Evolutionary conservation across 2,113 vertebrate genomes (phyloP).

Genomic region (Tachysurus fulvidraco): DNA sequence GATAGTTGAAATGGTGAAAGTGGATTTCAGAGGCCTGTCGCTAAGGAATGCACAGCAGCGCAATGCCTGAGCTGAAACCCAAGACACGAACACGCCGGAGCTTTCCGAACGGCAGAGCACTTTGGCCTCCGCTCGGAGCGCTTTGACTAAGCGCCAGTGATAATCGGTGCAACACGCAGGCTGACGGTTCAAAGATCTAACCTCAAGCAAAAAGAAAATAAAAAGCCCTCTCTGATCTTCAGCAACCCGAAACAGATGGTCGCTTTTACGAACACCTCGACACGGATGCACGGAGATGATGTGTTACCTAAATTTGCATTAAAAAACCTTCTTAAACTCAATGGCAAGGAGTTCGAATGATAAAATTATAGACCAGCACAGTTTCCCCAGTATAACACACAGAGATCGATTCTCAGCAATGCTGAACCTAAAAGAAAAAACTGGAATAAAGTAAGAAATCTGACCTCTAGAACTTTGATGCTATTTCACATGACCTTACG

Average conservation of each 20-base stretch:
- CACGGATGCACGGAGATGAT: background rate
- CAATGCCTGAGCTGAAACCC: slow-evolving; percentile 26
- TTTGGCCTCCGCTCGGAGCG: background rate
- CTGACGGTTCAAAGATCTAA: slow-evolving; percentile 3
- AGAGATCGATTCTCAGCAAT: background rate
- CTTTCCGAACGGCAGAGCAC: slow-evolving; percentile 1
- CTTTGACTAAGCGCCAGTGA: background rate
- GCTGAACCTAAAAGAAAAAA: background rate
- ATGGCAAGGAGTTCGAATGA: no score
- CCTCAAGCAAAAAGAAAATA: background rate
- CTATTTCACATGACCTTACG: background rate
- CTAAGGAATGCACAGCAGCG: slow-evolving; percentile 7
- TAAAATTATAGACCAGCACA: background rate
- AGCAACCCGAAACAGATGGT: background rate
- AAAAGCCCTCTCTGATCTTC: background rate
- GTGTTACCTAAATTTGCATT: background rate
- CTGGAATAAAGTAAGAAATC: no score
- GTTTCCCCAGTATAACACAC: background rate
- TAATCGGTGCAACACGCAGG: slow-evolving; percentile 1
- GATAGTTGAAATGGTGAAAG: slow-evolving; percentile 53
- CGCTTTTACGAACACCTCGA: background rate
- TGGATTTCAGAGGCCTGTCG: slow-evolving; percentile 21
- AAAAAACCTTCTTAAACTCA: no score
- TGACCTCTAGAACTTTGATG: background rate
- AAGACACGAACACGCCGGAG: background rate